phyloP scores from a whole-genome alignment of 2,113 vertebrate species.

The Alouatta palliata region DNA sequence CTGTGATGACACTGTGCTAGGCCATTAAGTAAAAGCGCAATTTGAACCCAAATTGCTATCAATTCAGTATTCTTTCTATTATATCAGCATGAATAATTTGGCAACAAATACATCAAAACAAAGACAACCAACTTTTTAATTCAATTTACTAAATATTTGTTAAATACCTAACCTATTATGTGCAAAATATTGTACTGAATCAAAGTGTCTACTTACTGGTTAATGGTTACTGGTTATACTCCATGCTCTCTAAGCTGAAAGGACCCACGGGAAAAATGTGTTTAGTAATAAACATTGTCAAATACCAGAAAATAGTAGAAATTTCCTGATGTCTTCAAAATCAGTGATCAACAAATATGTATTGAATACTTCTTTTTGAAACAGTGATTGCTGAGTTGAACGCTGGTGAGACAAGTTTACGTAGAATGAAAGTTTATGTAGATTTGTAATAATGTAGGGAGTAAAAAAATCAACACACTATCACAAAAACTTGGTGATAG shows the following conservation, averaged over 20 bases:
- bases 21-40: slow-evolving; percentile 18
- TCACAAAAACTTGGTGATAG: background rate
- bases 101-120: slow-evolving; percentile 33
- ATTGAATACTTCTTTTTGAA: background rate
- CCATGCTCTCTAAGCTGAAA: background rate
- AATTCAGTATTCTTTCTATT: slow-evolving; percentile 32
- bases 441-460: background rate
- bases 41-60: slow-evolving; percentile 3
- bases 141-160: slow-evolving; percentile 27
- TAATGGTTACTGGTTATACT: background rate
- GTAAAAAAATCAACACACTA: slow-evolving; percentile 14
- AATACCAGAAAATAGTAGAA: slow-evolving; percentile 20
- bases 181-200: background rate
- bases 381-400: background rate
- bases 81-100: slow-evolving; percentile 32
- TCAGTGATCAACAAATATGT: background rate
- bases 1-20: background rate
- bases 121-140: slow-evolving; percentile 14
- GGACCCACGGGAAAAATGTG: background rate
- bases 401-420: background rate
- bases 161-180: background rate
- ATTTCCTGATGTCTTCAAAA: slow-evolving; percentile 20
- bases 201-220: background rate
- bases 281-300: background rate
- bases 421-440: background rate